Evolutionary conservation across 2,888 invertebrate genomes (phyloP).

Genomic region (Chymomyza amoena): DNA sequence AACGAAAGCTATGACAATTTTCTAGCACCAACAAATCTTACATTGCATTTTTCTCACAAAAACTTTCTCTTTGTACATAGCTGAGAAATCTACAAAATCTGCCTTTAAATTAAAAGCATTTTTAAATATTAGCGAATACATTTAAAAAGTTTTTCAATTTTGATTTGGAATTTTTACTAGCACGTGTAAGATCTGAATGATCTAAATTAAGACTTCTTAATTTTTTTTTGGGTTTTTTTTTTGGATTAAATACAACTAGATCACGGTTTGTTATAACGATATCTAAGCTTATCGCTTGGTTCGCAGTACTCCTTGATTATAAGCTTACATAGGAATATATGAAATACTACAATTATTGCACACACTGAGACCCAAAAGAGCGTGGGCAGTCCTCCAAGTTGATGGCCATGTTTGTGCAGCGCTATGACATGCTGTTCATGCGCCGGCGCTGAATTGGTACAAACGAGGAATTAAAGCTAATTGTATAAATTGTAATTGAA

Average conservation of each 20-base stretch:
- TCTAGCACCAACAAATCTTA: constrained; percentile 19
- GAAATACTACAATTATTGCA: constrained; percentile 92
- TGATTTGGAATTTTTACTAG: constrained; percentile 20
- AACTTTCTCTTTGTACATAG: constrained; percentile 7
- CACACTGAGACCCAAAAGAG: constrained; percentile 95
- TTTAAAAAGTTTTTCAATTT: not conserved
- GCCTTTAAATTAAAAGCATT: constrained; percentile 1
- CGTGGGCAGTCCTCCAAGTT: constrained; percentile 92
- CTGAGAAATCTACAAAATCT: not conserved
- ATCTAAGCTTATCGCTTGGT: constrained; percentile 83
- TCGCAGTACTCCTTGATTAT: constrained; percentile 94
- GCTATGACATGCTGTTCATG: constrained; percentile 95
- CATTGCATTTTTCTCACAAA: constrained; percentile 39
- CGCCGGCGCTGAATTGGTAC: constrained; percentile 84
- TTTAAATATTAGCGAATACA: constrained; percentile 8
- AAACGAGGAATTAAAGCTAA: constrained; percentile 39
- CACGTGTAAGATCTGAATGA: not conserved
- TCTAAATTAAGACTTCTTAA: constrained; percentile 8
- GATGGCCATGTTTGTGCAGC: constrained; percentile 93
- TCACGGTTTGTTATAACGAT: constrained; percentile 86
- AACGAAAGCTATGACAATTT: constrained; percentile 20
- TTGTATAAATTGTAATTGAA: not conserved
- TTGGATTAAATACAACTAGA: constrained; percentile 65
- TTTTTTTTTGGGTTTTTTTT: constrained; percentile 16
- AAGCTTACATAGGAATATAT: constrained; percentile 94